Percentiles rank a stretch among this genome's conserved stretches.
phyloP scores from a whole-genome alignment of 2,888 invertebrate species.

The Endomychus coccineus region DNA sequence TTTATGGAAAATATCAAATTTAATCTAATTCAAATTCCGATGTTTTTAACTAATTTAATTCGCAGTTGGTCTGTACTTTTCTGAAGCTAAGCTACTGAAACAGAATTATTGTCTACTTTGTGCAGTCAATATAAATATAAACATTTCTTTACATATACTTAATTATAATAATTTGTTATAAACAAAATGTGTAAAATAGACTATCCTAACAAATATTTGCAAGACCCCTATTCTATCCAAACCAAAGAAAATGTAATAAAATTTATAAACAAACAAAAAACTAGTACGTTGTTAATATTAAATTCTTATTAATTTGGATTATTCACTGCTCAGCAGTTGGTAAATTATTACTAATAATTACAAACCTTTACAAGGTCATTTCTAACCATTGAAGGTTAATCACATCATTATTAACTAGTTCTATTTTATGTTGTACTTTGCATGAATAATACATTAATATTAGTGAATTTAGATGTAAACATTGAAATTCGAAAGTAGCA shows the following conservation, averaged over 20 bases:
- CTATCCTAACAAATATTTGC: constrained; percentile 37
- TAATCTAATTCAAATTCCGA: too few species aligned
- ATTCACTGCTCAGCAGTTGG: constrained; percentile 38
- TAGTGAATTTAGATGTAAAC: constrained; percentile 6
- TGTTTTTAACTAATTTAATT: too few species aligned
- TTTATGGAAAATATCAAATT: too few species aligned
- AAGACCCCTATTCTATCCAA: constrained; percentile 40
- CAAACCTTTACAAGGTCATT: constrained; percentile 36
- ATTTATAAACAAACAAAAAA: constrained; percentile 29
- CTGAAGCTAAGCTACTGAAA: too few species aligned
- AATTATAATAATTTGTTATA: constrained; percentile 33
- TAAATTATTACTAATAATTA: constrained; percentile 34
- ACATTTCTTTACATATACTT: constrained; percentile 27
- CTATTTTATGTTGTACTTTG: constrained; percentile 18
- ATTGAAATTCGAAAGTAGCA: constrained; percentile 26
- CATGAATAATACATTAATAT: constrained; percentile 6
- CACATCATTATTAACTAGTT: constrained; percentile 33
- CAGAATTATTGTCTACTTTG: constrained; percentile 42
- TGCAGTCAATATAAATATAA: constrained; percentile 38
- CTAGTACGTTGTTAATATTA: constrained; percentile 33
- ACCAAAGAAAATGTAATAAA: constrained; percentile 30
- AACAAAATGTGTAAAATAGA: constrained; percentile 30
- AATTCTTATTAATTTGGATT: constrained; percentile 28
- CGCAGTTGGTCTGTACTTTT: too few species aligned
- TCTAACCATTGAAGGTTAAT: constrained; percentile 36